These are phyloP conservation scores for Chrysopilus asiliformis DNA, from an alignment of 2,888 invertebrate species.

Conservation along the genomic window DNA sequence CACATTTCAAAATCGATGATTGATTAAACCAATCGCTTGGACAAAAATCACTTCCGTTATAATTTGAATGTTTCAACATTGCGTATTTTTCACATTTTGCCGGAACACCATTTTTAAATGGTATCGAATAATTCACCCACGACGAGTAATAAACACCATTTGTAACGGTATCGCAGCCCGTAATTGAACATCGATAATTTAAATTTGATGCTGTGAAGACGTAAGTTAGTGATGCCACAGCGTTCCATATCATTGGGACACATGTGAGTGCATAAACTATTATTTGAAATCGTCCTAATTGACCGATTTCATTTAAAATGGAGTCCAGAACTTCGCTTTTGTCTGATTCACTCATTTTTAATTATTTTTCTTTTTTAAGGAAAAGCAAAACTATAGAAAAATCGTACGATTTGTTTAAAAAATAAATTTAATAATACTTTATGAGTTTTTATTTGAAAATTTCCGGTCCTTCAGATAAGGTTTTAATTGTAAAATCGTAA, in stretches of 20 bases:
- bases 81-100: not conserved
- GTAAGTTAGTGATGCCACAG: conserved; percentile 50
- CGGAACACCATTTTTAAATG: not conserved
- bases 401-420: too few species aligned
- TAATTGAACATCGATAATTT: conserved; percentile 46
- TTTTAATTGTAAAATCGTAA: too few species aligned
- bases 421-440: too few species aligned
- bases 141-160: not conserved
- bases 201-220: conserved; percentile 57
- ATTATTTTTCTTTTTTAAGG: too few species aligned
- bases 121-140: not conserved
- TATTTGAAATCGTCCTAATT: conserved; percentile 53
- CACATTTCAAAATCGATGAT: not conserved
- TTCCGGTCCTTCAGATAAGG: too few species aligned
- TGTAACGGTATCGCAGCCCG: not conserved
- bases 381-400: too few species aligned
- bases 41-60: not conserved
- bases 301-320: conserved; percentile 43
- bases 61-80: not conserved
- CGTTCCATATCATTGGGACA: conserved; percentile 49
- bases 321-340: conserved; percentile 39
- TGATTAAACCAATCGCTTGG: not conserved
- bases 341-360: too few species aligned
- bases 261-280: conserved; percentile 45
- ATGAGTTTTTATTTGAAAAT: too few species aligned